phyloP scores from a whole-genome alignment of 2,797 vertebrate genomes.

The Peromyscus aztecus region DNA sequence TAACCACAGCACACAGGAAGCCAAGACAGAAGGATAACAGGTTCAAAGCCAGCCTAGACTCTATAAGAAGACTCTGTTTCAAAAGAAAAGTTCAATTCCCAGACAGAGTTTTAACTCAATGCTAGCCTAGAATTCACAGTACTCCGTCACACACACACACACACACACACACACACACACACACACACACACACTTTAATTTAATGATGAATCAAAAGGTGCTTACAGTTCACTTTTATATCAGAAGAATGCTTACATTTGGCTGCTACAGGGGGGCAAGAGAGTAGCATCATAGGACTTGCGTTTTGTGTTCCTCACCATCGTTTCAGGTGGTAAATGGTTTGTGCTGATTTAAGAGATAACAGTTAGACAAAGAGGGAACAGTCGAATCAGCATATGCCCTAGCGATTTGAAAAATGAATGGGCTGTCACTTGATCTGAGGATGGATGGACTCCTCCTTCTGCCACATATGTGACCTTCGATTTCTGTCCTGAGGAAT shows the following conservation, averaged over 20 bases:
- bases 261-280: background rate
- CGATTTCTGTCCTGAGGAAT: slow-evolving; percentile 10
- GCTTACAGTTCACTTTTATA: background rate
- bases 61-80: background rate
- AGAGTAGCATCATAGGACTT: background rate
- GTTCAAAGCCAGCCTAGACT: background rate
- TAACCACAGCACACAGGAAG: background rate
- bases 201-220: slow-evolving; percentile 55
- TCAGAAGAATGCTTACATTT: background rate
- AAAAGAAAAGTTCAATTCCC: background rate
- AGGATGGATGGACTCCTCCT: background rate
- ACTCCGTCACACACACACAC: background rate
- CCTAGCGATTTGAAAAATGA: slow-evolving; percentile 53
- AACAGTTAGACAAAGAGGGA: background rate
- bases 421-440: slow-evolving; percentile 22
- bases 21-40: background rate
- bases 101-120: background rate
- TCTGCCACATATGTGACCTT: background rate
- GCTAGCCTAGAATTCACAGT: background rate
- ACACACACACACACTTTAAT: background rate
- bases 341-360: slow-evolving; percentile 54
- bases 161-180: background rate
- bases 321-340: background rate
- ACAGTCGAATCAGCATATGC: background rate
- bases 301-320: slow-evolving; percentile 26